Conservation (phyloP, 2,113 vertebrate species). For the Dicaeum eximium region DNA sequence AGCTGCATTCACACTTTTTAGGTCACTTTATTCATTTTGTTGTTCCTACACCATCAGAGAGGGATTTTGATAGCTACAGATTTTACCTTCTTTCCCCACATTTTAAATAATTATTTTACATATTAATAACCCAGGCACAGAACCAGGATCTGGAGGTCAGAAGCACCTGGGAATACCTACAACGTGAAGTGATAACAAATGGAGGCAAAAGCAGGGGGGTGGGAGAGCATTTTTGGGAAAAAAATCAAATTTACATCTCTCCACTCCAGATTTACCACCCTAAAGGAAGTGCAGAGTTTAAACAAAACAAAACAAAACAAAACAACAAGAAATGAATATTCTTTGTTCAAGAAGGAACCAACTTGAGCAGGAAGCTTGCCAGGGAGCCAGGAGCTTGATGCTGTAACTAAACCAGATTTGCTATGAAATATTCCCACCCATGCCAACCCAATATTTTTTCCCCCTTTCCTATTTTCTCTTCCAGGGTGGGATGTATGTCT, state of each 20-base stretch:
- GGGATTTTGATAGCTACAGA: not conserved
- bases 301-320: not conserved
- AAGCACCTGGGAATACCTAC: not conserved
- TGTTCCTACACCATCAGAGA: not conserved
- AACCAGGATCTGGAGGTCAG: not conserved
- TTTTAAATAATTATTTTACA: not conserved
- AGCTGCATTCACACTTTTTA: not conserved
- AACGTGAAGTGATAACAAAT: not conserved
- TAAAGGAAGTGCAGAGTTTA: not conserved
- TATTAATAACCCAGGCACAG: not conserved
- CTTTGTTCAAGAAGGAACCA: not conserved
- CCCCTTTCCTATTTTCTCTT: not conserved
- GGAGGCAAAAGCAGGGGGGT: not conserved
- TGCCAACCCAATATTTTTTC: not conserved
- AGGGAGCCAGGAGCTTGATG: not conserved
- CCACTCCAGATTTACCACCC: not conserved
- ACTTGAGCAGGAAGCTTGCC: not conserved
- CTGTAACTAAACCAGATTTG: not conserved
- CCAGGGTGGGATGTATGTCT: slow-evolving; percentile 98
- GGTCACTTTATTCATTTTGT: not conserved
- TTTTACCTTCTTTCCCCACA: not conserved
- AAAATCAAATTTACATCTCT: not conserved
- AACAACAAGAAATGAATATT: not conserved
- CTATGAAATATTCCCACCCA: not conserved
- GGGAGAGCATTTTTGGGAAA: not conserved